These are phyloP conservation scores for Ondatra zibethicus DNA, from an alignment of 2,113 vertebrate genomes.

Conservation along the genomic window DNA sequence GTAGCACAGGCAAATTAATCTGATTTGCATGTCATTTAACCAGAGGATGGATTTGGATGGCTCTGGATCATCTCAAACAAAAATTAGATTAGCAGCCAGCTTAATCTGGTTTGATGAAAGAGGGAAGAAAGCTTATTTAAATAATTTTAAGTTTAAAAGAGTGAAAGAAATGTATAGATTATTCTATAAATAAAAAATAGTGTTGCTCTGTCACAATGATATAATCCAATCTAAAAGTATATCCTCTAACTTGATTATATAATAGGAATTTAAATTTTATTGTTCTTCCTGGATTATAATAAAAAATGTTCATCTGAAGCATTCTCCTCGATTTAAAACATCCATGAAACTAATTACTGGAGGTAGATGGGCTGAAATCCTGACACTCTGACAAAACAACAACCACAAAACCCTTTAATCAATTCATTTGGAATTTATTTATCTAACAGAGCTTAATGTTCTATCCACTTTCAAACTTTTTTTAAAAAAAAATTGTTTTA, in stretches of 20 bases:
- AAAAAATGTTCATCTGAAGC: slow-evolving; percentile 58
- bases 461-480: slow-evolving; percentile 32
- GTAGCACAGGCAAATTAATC: slow-evolving; percentile 65
- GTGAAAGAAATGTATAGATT: slow-evolving; percentile 20
- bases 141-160: slow-evolving; percentile 59
- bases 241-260: slow-evolving; percentile 37
- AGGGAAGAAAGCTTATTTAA: slow-evolving; percentile 56
- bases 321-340: slow-evolving; percentile 22
- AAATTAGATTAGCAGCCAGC: slow-evolving; percentile 55
- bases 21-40: slow-evolving; percentile 75
- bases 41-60: slow-evolving; percentile 41
- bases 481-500: not conserved
- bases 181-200: slow-evolving; percentile 50
- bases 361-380: not conserved
- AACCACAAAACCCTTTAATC: not conserved
- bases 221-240: slow-evolving; percentile 35
- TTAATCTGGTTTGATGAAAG: slow-evolving; percentile 51
- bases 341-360: slow-evolving; percentile 55
- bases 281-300: slow-evolving; percentile 31
- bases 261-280: slow-evolving; percentile 12
- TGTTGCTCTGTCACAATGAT: slow-evolving; percentile 5
- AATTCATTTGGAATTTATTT: slow-evolving; percentile 57
- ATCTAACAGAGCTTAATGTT: not conserved
- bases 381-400: no score
- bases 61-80: slow-evolving; percentile 70